Percentiles rank a stretch among this genome's conserved stretches.
These are phyloP conservation scores for Pipa parva DNA, from an alignment of 2,113 vertebrate species.

Conservation along the genomic window DNA sequence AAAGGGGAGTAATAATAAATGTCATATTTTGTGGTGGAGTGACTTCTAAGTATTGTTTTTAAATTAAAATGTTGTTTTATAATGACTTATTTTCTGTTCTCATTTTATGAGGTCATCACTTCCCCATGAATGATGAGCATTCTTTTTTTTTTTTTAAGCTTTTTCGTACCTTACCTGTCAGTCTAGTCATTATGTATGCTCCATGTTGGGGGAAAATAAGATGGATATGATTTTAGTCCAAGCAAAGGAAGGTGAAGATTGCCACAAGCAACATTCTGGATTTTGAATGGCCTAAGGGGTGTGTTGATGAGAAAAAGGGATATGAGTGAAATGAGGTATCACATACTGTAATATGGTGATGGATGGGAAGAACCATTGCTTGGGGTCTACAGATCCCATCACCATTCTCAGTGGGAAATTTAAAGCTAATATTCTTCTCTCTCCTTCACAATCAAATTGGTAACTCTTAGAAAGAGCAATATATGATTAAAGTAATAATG, in stretches of 20 bases:
- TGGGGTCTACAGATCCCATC: conserved; percentile 7
- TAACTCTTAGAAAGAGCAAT: background rate
- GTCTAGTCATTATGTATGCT: conserved; percentile 23
- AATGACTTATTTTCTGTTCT: too few species aligned
- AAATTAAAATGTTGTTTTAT: too few species aligned
- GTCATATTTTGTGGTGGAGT: too few species aligned
- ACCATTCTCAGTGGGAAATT: conserved; percentile 19
- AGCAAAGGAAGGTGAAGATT: conserved; percentile 15
- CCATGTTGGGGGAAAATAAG: background rate
- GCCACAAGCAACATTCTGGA: background rate
- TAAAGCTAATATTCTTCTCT: background rate
- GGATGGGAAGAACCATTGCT: conserved; percentile 25
- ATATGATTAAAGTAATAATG: too few species aligned
- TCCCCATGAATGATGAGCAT: too few species aligned
- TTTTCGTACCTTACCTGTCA: background rate
- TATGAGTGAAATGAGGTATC: conserved; percentile 19
- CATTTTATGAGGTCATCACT: too few species aligned
- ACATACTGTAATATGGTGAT: conserved; percentile 17
- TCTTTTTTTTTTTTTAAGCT: too few species aligned
- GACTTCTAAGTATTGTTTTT: too few species aligned
- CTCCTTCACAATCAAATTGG: background rate
- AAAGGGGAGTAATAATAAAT: too few species aligned
- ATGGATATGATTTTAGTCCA: conserved; percentile 24
- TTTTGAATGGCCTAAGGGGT: conserved; percentile 11
- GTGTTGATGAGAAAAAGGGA: conserved; percentile 14